These are phyloP conservation scores for Otolemur garnettii DNA, from an alignment of 2,113 vertebrate species.

Conservation along the genomic window DNA sequence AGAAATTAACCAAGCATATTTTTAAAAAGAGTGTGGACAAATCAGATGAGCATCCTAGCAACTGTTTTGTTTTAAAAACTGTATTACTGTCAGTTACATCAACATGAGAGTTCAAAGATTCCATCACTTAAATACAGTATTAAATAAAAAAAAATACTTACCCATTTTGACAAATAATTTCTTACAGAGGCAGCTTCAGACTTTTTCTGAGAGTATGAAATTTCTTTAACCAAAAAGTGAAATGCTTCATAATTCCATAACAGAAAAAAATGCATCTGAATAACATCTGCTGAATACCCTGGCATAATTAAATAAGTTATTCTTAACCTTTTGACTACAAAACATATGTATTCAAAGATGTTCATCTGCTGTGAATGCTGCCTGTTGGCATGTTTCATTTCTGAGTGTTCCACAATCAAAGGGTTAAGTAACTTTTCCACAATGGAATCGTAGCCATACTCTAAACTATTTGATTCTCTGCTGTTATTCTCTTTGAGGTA, in stretches of 20 bases:
- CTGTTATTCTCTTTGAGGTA: slow-evolving; percentile 19
- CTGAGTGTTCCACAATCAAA: no score
- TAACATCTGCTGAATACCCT: neutral
- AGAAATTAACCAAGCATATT: slow-evolving; percentile 9
- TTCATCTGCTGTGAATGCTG: no score
- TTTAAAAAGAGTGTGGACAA: neutral
- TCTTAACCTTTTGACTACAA: neutral
- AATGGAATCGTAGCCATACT: slow-evolving; percentile 25
- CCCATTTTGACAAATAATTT: slow-evolving; percentile 42
- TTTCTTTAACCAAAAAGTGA: neutral
- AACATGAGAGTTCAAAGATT: neutral
- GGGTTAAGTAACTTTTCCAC: slow-evolving; percentile 35
- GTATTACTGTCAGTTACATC: neutral
- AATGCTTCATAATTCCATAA: slow-evolving; percentile 29
- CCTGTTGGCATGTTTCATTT: no score
- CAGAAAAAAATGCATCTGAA: slow-evolving; percentile 55
- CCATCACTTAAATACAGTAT: neutral
- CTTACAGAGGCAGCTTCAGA: neutral
- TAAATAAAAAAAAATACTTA: slow-evolving; percentile 17
- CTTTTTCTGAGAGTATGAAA: slow-evolving; percentile 15
- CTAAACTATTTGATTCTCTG: slow-evolving; percentile 54
- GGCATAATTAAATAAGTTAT: neutral
- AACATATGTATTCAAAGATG: no score
- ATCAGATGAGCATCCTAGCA: slow-evolving; percentile 6
- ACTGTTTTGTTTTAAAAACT: slow-evolving; percentile 29